Evolutionary conservation across 2,113 vertebrate genomes (phyloP).

Genomic region (Xenus cinereus): DNA sequence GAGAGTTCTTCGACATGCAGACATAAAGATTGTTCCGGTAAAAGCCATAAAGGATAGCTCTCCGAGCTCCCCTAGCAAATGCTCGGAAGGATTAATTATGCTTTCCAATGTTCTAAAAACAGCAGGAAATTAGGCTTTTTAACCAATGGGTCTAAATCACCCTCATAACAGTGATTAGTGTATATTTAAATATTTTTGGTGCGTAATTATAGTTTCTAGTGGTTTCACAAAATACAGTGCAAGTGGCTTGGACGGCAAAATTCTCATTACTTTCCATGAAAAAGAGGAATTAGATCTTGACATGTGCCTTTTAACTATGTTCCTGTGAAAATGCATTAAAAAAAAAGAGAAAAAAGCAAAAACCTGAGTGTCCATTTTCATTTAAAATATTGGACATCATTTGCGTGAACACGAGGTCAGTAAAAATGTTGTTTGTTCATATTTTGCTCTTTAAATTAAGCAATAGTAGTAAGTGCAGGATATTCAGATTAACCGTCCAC

Average conservation of each 20-base stretch:
- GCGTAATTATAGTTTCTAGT: neutral
- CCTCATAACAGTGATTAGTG: neutral
- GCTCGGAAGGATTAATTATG: slow-evolving; percentile 19
- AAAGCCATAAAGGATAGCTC: neutral
- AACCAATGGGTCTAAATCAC: neutral
- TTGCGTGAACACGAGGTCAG: neutral
- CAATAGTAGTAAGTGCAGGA: neutral
- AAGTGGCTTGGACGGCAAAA: neutral
- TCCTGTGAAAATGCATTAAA: neutral
- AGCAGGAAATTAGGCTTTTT: neutral
- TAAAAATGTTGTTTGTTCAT: neutral
- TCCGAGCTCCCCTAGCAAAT: neutral
- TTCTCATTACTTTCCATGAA: neutral
- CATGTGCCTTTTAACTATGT: neutral
- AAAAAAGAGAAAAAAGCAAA: neutral
- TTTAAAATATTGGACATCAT: neutral
- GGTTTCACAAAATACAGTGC: neutral
- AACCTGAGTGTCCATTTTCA: neutral
- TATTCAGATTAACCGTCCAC: neutral
- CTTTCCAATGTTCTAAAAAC: neutral
- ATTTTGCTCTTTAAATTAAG: neutral
- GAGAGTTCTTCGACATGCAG: neutral
- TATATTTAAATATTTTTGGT: slow-evolving; percentile 14
- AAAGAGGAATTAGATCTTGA: neutral
- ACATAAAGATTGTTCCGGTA: neutral